Base-by-base conservation (phyloP, 2,888 invertebrate genomes). In the Tetragnatha montana region DNA sequence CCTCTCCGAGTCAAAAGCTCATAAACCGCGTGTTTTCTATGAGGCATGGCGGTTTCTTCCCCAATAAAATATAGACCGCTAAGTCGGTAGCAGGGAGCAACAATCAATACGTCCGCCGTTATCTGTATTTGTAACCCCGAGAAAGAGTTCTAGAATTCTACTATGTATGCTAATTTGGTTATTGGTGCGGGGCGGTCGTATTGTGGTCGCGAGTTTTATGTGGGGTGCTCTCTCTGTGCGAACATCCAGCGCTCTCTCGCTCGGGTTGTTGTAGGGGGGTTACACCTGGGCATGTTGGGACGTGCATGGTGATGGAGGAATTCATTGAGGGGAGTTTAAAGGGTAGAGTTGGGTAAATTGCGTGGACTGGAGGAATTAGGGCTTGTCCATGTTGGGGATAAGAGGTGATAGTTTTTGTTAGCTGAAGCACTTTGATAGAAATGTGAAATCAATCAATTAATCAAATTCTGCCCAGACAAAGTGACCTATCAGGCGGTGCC, bases 81-180 rank as follows among this genome's bases (percentile, higher is more conserved):
- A 22, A 35, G 51, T 8, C 19, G 12, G 70, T 60, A 60, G 10
- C 71, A 22, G 17, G 14, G 69, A 35, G 68, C 35, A 19, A 84
- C 83, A 84, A 84, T 84, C 83, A 84, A 84, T 84, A 51, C 76
- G 21, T 19, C 68, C 17, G 68, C 76, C 83, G 83, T 75, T 84
- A 84, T 73, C 83, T 84, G 83, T 84, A 76, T 84, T 84, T 84
- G 83, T 84, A 84, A 75, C 83, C 83, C 60, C 35, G 47, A 75
- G 69, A 84, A 84, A 84, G 83, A 84, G 83, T 75, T 76, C 69
- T 69, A 19, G 76, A 84, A 84, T 84, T 84, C 83, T 84, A 84
- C 83, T 84, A 84, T 84, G 75, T 84, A 84, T 84, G 83, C 83
- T 84, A 84, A 84, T 84, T 84, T 69, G 35, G 83, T 84, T 84